Evolutionary conservation across 1,140 invertebrate species (phyloP), one percentile per base, ranked within the genome.

Genomic region (Drosophila albomicans): DNA sequence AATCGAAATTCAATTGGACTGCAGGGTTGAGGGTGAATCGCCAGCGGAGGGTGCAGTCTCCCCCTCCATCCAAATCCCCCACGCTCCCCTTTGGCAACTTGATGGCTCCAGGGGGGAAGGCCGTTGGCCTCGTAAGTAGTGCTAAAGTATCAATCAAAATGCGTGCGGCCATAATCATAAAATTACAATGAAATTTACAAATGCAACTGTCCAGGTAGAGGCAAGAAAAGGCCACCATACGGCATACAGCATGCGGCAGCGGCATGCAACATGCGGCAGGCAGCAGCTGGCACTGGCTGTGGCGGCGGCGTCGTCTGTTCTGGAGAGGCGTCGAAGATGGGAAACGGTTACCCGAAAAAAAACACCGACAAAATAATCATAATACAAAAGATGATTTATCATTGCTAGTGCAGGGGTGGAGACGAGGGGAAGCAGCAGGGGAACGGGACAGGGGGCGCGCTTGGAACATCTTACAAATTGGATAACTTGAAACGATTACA

Each of bases 121-220:
- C 54, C 35, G 54, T 69, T 80, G 80, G 73, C 80, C 84, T 73
- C 75, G 25, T 79, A 89, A 89, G 86, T 89, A 81, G 85, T 85
- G 85, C 81, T 77, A 89, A 89, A 89, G 85, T 89, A 89, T 89
- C 85, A 89, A 89, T 89, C 86, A 89, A 89, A 89, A 85, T 89
- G 85, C 81, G 85, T 88, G 77, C 84, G 78, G 81, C 61, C 64
- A 79, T 82, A 81, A 81, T 88, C 85, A 81, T 89, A 88, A 81
- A 85, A 89, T 89, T 84, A 89, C 84, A 68, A 72, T 71, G 78
- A 88, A 88, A 81, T 88, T 70, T 81, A 70, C 77, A 74, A 87
- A 79, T 82, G 77, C 68, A 64, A 52, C 43, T 46, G 48, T 10
- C 41, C 65, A 69, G 52, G 65, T 51, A 61, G 10, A 45, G 16